These are phyloP conservation scores for Watsonalla binaria DNA, from an alignment of 2,888 invertebrate species.

Conservation along the genomic window DNA sequence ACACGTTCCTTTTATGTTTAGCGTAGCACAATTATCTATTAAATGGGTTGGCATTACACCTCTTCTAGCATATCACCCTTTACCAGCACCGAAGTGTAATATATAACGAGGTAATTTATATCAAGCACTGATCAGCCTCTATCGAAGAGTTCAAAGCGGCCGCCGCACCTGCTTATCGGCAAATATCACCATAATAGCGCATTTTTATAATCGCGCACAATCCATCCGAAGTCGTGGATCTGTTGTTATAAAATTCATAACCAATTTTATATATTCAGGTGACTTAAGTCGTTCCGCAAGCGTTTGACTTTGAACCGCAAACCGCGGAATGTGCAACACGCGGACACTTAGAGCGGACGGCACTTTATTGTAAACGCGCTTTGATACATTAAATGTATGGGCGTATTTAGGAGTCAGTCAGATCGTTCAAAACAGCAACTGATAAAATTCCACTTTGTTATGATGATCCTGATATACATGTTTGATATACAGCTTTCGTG, in stretches of 20 bases:
- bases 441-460: no score
- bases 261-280: slow-evolving; percentile 4
- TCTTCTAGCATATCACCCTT: slow-evolving; percentile 4
- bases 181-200: slow-evolving; percentile 54
- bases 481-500: no score
- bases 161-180: slow-evolving; percentile 65
- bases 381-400: not conserved
- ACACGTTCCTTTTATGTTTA: no score
- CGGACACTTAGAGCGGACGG: slow-evolving; percentile 22
- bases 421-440: no score
- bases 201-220: slow-evolving; percentile 15
- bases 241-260: slow-evolving; percentile 16
- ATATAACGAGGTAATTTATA: slow-evolving; percentile 64
- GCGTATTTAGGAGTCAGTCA: not conserved
- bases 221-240: slow-evolving; percentile 12
- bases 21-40: no score
- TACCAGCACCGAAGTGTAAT: slow-evolving; percentile 23
- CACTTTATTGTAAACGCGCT: slow-evolving; percentile 3
- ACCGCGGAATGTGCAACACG: slow-evolving; percentile 61
- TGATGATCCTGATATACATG: no score
- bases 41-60: no score
- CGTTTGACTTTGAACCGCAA: slow-evolving; percentile 52
- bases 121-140: slow-evolving; percentile 55
- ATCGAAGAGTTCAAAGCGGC: slow-evolving; percentile 56
- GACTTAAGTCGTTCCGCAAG: slow-evolving; percentile 23